Evolutionary conservation across 1,140 invertebrate species (phyloP).

Genomic region (Anastrepha ludens): DNA sequence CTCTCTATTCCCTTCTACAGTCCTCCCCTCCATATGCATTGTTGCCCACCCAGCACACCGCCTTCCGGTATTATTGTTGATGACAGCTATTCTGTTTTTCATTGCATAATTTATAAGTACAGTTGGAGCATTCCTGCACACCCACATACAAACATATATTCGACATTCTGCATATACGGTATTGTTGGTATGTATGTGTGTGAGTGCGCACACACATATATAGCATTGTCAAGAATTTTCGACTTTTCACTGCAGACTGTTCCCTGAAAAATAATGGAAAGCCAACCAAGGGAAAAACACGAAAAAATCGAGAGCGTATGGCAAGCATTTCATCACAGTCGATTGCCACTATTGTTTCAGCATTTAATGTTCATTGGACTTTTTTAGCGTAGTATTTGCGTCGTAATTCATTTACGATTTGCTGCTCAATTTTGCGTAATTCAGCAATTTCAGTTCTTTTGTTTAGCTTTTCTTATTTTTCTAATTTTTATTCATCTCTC

Average conservation of each 20-base stretch:
- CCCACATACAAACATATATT: not conserved
- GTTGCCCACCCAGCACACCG: not conserved
- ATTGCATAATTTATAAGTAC: constrained; percentile 41
- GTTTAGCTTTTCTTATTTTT: constrained; percentile 12
- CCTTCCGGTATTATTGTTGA: constrained; percentile 17
- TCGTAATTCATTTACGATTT: not conserved
- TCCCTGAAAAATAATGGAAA: not conserved
- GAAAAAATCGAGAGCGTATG: not conserved
- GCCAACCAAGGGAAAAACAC: not conserved
- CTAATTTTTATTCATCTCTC: not conserved
- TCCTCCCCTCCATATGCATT: not conserved
- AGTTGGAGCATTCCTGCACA: not conserved
- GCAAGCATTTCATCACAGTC: not conserved
- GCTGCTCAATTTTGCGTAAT: constrained; percentile 20
- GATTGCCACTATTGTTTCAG: constrained; percentile 40
- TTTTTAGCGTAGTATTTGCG: not conserved
- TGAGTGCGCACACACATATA: no score
- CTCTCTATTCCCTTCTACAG: no score
- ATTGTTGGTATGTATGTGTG: no score
- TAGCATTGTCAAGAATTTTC: not conserved
- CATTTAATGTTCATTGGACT: constrained; percentile 3
- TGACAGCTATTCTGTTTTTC: constrained; percentile 38
- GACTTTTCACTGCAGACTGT: not conserved
- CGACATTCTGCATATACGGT: not conserved
- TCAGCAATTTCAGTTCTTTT: constrained; percentile 4